These are phyloP conservation scores for Pangasius sanitwongsei DNA, from an alignment of 2,797 vertebrate genomes.

Conservation along the genomic window DNA sequence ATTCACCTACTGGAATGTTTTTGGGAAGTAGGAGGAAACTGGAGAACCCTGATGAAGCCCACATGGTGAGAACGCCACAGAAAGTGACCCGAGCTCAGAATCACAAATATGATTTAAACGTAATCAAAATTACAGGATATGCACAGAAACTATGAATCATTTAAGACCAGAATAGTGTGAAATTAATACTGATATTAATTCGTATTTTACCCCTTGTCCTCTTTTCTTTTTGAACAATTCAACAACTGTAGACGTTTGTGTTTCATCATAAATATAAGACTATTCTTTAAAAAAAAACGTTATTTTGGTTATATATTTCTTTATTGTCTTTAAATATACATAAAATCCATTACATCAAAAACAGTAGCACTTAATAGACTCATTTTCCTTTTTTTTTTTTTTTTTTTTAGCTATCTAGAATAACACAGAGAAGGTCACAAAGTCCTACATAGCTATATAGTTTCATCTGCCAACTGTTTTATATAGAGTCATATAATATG, in stretches of 20 bases:
- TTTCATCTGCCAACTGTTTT: conserved; percentile 41
- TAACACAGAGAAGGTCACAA: conserved; percentile 68
- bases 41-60: neutral
- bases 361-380: conserved; percentile 63
- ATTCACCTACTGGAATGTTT: neutral
- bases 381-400: conserved; percentile 24
- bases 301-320: conserved; percentile 13
- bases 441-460: conserved; percentile 57
- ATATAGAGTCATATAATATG: conserved; percentile 35
- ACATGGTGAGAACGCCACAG: neutral
- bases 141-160: neutral
- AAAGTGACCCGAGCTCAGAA: neutral
- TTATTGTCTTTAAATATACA: conserved; percentile 52
- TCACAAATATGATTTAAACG: neutral
- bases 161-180: neutral
- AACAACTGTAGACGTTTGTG: neutral
- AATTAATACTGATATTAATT: neutral
- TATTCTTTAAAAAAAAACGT: neutral
- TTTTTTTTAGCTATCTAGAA: conserved; percentile 52
- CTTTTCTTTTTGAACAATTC: neutral
- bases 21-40: neutral
- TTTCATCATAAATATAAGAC: neutral
- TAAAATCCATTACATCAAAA: conserved; percentile 73
- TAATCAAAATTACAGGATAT: neutral
- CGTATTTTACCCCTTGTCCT: neutral